Percentiles rank a stretch among this genome's conserved stretches.
These are phyloP conservation scores for Priocnemis perturbator DNA, from an alignment of 2,888 invertebrate species.

Conservation along the genomic window DNA sequence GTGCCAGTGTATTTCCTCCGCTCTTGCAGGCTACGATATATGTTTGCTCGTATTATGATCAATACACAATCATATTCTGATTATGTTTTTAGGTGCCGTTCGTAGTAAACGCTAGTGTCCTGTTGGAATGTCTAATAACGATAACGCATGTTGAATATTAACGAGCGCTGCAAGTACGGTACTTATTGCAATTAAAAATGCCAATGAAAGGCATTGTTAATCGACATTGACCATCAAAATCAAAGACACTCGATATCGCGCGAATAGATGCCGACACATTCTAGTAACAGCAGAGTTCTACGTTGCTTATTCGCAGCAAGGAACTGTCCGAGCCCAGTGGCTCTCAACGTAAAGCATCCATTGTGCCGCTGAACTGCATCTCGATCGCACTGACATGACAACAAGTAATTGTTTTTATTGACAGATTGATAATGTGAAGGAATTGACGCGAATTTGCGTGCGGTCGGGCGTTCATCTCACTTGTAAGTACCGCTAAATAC, in stretches of 20 bases:
- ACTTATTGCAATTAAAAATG: too few species aligned
- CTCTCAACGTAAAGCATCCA: background rate
- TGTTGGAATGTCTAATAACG: too few species aligned
- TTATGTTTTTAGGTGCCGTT: too few species aligned
- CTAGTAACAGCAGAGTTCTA: background rate
- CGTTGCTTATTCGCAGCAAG: background rate
- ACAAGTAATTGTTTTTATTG: conserved; percentile 67
- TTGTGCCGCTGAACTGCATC: background rate
- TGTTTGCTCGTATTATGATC: background rate
- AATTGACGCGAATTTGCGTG: conserved; percentile 42
- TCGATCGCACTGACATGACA: conserved; percentile 59
- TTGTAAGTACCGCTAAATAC: conserved; percentile 44
- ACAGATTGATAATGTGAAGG: conserved; percentile 61
- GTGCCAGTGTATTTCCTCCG: background rate
- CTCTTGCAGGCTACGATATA: background rate
- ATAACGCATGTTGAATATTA: too few species aligned
- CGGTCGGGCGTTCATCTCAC: conserved; percentile 48
- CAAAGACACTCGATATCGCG: too few species aligned
- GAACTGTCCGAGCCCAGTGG: conserved; percentile 1
- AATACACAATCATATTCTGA: background rate
- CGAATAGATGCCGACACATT: too few species aligned
- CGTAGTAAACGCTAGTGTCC: too few species aligned
- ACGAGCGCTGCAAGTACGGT: too few species aligned
- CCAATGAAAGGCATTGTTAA: too few species aligned
- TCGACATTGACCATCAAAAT: too few species aligned